Percentiles rank a stretch among this genome's conserved stretches.
These are phyloP conservation scores for Epiblema foenella DNA, from an alignment of 2,888 invertebrate genomes.

Conservation along the genomic window DNA sequence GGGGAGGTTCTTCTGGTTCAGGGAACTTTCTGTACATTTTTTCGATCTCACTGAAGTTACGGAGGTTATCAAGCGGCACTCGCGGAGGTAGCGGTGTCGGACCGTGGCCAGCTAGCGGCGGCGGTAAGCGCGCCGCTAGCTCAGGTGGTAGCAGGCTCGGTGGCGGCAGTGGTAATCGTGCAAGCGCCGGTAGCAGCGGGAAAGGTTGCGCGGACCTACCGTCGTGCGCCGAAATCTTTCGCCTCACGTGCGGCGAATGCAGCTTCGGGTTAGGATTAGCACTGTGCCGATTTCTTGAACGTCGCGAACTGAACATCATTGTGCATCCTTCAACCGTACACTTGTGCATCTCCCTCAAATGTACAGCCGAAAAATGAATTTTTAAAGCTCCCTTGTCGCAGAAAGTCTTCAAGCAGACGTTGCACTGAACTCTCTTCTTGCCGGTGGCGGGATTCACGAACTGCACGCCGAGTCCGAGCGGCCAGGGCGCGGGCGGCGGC, in stretches of 20 bases:
- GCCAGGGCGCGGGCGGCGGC: slow-evolving; percentile 87
- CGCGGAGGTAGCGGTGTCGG: slow-evolving; percentile 83
- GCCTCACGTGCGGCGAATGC: slow-evolving; percentile 96
- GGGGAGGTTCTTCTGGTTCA: slow-evolving; percentile 65
- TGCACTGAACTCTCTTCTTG: slow-evolving; percentile 98
- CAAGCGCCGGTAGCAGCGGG: slow-evolving; percentile 88
- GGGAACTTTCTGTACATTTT: slow-evolving; percentile 81
- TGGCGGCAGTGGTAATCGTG: slow-evolving; percentile 89
- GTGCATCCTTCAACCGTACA: slow-evolving; percentile 99
- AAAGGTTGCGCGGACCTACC: slow-evolving; percentile 94
- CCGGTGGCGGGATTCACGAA: slow-evolving; percentile 96
- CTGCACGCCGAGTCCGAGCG: slow-evolving; percentile 92
- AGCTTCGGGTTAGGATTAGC: slow-evolving; percentile 99
- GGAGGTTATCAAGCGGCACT: slow-evolving; percentile 78
- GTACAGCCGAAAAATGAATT: slow-evolving; percentile 99
- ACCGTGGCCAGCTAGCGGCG: slow-evolving; percentile 62
- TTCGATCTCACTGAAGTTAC: slow-evolving; percentile 83
- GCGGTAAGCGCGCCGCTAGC: slow-evolving; percentile 74
- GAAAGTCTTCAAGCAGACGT: slow-evolving; percentile 98
- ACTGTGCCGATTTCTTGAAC: slow-evolving; percentile 97
- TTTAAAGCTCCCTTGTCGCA: slow-evolving; percentile 99
- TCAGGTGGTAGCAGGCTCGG: slow-evolving; percentile 88
- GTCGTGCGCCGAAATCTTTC: slow-evolving; percentile 97
- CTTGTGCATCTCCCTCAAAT: slow-evolving; percentile 99
- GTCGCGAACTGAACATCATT: slow-evolving; percentile 98